Conservation (phyloP, 2,113 vertebrate genomes). For the Brachionichthys hirsutus region DNA sequence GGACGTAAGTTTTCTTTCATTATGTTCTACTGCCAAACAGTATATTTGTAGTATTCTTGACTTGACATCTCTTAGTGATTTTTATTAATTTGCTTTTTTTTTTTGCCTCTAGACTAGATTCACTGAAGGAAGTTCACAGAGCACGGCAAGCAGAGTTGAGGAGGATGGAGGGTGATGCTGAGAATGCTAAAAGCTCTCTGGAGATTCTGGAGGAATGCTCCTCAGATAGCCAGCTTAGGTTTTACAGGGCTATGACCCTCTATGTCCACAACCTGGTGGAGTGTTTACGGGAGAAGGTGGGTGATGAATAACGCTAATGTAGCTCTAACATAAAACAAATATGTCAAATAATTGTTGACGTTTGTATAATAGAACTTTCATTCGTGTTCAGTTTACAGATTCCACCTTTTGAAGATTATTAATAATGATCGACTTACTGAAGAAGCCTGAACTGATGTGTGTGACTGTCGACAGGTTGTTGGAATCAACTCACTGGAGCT, state of each 20-base stretch:
- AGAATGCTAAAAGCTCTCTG: conserved; percentile 75
- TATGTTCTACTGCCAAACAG: background rate
- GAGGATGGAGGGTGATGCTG: conserved; percentile 79
- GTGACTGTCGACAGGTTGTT: conserved; percentile 72
- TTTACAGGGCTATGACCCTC: conserved; percentile 85
- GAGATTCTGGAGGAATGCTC: conserved; percentile 81
- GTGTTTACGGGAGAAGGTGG: conserved; percentile 91
- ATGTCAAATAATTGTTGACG: background rate
- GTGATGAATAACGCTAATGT: background rate
- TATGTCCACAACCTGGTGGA: conserved; percentile 87
- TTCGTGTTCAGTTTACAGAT: background rate
- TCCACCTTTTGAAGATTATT: too few relatives aligned
- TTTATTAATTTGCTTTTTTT: too few relatives aligned
- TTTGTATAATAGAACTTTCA: too few relatives aligned
- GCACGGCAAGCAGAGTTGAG: conserved; percentile 85
- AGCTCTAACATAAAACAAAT: background rate
- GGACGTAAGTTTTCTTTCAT: conserved; percentile 73
- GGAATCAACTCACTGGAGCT: conserved; percentile 83
- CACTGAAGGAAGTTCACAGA: conserved; percentile 84
- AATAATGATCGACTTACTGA: too few relatives aligned
- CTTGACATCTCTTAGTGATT: conserved; percentile 12
- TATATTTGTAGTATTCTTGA: background rate
- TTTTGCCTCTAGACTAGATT: conserved; percentile 74
- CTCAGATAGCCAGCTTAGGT: conserved; percentile 80
- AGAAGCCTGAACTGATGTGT: background rate